These are phyloP conservation scores for Orius laevigatus DNA, from an alignment of 1,140 invertebrate genomes.

Conservation along the genomic window DNA sequence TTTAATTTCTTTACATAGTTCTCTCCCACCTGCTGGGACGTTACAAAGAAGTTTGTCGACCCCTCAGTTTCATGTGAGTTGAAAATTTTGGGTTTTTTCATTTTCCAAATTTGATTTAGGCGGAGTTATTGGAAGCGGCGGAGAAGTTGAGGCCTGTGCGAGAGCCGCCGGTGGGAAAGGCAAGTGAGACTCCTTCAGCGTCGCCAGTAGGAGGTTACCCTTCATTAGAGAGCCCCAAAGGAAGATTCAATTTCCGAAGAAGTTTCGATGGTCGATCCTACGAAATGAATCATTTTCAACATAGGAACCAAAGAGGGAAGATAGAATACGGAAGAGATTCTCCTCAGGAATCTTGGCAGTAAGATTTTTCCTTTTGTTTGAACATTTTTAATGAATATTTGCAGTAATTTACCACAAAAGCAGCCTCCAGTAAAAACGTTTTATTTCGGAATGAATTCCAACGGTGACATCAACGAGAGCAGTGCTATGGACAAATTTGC, in stretches of 20 bases:
- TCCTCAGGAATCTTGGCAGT: neutral
- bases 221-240: too few species aligned
- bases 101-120: conserved; percentile 24
- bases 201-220: neutral
- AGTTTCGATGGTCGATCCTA: too few species aligned
- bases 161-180: conserved; percentile 25
- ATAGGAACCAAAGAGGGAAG: too few species aligned
- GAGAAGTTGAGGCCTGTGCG: conserved; percentile 35
- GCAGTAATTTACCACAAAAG: too few species aligned
- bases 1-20: conserved; percentile 12
- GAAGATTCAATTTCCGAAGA: too few species aligned
- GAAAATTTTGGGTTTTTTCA: neutral
- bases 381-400: neutral
- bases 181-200: conserved; percentile 16
- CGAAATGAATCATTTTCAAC: too few species aligned
- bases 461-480: conserved; percentile 13
- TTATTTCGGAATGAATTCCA: conserved; percentile 54
- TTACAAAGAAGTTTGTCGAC: conserved; percentile 37
- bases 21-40: conserved; percentile 15
- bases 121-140: conserved; percentile 45
- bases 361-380: neutral
- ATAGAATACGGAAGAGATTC: too few species aligned
- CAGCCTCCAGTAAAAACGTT: conserved; percentile 43
- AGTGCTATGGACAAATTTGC: conserved; percentile 28
- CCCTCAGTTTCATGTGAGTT: conserved; percentile 36